Percentiles rank a stretch among this genome's conserved stretches.
Evolutionary conservation across 2,797 vertebrate genomes (phyloP).

Genomic region (Coregonus suidteri): DNA sequence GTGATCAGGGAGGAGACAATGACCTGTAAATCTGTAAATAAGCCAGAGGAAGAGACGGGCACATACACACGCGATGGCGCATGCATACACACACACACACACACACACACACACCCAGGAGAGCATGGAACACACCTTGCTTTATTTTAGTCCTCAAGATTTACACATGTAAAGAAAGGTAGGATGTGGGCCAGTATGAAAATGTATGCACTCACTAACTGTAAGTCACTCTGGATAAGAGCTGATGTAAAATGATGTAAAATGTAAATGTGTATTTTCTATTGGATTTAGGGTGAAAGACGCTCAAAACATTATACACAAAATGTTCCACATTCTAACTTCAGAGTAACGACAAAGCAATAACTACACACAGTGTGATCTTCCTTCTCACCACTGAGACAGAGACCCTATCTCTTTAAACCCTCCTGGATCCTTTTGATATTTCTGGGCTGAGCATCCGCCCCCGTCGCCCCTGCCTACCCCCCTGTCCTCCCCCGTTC

Average conservation of each 20-base stretch:
- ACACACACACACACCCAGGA: conserved; percentile 5
- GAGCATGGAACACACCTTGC: no score
- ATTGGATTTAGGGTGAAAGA: no score
- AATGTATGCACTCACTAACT: no score
- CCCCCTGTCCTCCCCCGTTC: conserved; percentile 22
- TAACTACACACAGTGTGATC: conserved; percentile 45
- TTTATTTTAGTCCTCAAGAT: background rate
- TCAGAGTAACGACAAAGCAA: no score
- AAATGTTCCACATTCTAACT: background rate
- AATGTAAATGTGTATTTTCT: background rate
- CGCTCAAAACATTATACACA: no score
- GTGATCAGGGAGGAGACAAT: conserved; percentile 14
- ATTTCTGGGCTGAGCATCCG: conserved; percentile 55
- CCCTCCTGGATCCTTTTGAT: conserved; percentile 70
- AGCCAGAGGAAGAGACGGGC: conserved; percentile 12
- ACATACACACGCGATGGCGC: background rate
- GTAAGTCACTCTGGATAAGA: no score
- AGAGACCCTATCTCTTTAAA: conserved; percentile 56
- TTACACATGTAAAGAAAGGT: background rate
- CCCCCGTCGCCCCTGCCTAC: conserved; percentile 1
- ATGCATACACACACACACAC: conserved; percentile 1
- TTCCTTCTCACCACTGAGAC: conserved; percentile 31
- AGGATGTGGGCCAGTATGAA: background rate
- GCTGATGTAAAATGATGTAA: no score
- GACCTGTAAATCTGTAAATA: conserved; percentile 20